Base-by-base conservation (phyloP, 2,888 invertebrate species). In the Tryphoninae sp. region DNA sequence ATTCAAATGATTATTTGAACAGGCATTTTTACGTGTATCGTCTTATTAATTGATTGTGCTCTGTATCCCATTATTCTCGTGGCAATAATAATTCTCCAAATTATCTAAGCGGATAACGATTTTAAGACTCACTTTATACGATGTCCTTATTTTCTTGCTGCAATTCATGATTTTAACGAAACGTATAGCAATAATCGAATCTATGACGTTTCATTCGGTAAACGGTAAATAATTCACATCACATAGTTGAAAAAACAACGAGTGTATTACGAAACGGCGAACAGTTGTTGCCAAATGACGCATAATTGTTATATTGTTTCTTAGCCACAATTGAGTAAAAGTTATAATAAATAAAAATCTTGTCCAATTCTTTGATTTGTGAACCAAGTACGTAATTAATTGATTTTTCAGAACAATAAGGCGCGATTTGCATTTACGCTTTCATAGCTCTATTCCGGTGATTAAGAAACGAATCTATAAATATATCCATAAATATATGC, bases 1-100 rank as follows among this genome's bases (percentile, higher is more conserved):
- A 55, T 42, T 45, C 64, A 55, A 55, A 65, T 49, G 42, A 42
- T 64, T 53, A 65, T 45, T 65, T 53, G 42, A 77, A 77, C 62
- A 53, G 61, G 59, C 42, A 51, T 61, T 62, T n/a, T 69, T 53
- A 13, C n/a, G 51, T 33, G 49, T 49, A 61, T 74, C 9, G 40
- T 40, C 22, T 62, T 64, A 64, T 42, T 58, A 53, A 77, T 55
- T 53, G 45, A 62, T 77, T 26, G 69, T 68, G 68, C 68, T 68
- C 68, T 76, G 33, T 51, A 11, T 59, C n/a, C 23, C 19, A 40
- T 59, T 68, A 33, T 33, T 76, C 51, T 76, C 51, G 49, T 53
- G 53, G 42, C 13, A 40, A 19, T 62, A 42, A 42, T 69, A 62
- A 77, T 69, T 11, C 45, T 59, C 16, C 23, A 77, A 68, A 69